Evolutionary conservation across 2,888 invertebrate species (phyloP).

Genomic region (Phanerotoma sp.): DNA sequence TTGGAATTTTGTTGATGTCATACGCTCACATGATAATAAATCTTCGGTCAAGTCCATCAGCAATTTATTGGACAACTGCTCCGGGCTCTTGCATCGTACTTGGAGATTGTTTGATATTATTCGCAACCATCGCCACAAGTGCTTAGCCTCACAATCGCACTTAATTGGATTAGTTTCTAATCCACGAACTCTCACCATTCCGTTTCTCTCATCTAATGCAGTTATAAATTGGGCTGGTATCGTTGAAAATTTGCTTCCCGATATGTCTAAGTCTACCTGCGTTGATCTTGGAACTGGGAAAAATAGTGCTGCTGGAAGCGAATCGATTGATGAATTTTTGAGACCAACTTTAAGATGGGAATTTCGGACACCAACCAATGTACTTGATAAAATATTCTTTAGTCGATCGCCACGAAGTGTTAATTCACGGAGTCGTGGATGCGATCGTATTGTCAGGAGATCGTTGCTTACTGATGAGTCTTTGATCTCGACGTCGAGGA

Average conservation of each 20-base stretch:
- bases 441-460: conserved; percentile 75
- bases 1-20: conserved; percentile 60
- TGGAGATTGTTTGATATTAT: conserved; percentile 58
- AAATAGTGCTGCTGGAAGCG: conserved; percentile 78
- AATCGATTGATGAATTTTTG: conserved; percentile 76
- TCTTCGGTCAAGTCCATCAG: conserved; percentile 78
- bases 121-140: conserved; percentile 77
- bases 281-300: conserved; percentile 88
- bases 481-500: conserved; percentile 82
- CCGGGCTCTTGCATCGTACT: conserved; percentile 69
- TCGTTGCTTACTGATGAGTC: conserved; percentile 80
- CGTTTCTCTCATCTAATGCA: conserved; percentile 78
- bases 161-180: conserved; percentile 77
- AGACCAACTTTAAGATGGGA: conserved; percentile 72
- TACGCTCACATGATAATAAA: conserved; percentile 76
- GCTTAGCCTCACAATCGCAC: conserved; percentile 83
- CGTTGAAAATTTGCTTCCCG: conserved; percentile 75
- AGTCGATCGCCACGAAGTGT: conserved; percentile 75
- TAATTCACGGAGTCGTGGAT: conserved; percentile 74
- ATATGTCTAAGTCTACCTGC: conserved; percentile 74
- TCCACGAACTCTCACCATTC: conserved; percentile 73
- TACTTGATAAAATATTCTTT: conserved; percentile 77
- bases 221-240: conserved; percentile 77
- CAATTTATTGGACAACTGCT: conserved; percentile 68
- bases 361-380: conserved; percentile 79